Evolutionary conservation across 1,140 invertebrate genomes (phyloP).

Genomic region (Caenorhabditis elegans): DNA sequence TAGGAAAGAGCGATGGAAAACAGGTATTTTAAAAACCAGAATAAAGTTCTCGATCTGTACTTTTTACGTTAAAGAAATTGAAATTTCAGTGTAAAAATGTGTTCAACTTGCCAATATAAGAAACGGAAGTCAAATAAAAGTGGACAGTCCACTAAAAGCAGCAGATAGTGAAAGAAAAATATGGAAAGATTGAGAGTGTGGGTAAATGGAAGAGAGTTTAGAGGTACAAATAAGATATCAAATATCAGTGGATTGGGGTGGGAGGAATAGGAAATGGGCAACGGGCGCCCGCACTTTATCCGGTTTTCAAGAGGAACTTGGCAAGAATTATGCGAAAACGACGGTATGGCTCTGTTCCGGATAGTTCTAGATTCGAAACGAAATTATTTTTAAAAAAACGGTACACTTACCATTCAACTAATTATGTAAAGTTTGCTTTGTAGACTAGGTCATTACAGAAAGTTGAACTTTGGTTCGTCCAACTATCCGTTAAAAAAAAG

Average conservation of each 20-base stretch:
- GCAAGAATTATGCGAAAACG: too few species aligned
- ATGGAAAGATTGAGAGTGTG: background rate
- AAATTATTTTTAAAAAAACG: too few species aligned
- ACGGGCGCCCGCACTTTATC: background rate
- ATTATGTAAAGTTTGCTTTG: too few species aligned
- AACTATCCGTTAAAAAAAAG: too few species aligned
- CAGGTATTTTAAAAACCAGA: background rate
- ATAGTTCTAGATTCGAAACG: too few species aligned
- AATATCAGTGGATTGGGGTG: slow-evolving; percentile 12
- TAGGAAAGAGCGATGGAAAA: background rate
- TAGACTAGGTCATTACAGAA: too few species aligned
- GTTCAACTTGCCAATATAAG: background rate
- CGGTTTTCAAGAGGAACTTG: slow-evolving; percentile 2
- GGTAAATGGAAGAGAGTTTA: background rate
- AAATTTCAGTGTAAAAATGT: background rate
- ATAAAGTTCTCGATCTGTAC: background rate
- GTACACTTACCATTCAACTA: too few species aligned
- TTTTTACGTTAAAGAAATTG: background rate
- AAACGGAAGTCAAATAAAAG: slow-evolving; percentile 7
- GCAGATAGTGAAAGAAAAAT: background rate
- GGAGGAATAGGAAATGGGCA: too few species aligned
- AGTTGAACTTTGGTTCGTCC: too few species aligned
- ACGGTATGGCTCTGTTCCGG: too few species aligned
- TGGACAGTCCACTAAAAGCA: background rate
- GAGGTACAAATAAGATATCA: background rate